Evolutionary conservation across 2,888 invertebrate species (phyloP).

Genomic region (Hemicrepidius hirtus): DNA sequence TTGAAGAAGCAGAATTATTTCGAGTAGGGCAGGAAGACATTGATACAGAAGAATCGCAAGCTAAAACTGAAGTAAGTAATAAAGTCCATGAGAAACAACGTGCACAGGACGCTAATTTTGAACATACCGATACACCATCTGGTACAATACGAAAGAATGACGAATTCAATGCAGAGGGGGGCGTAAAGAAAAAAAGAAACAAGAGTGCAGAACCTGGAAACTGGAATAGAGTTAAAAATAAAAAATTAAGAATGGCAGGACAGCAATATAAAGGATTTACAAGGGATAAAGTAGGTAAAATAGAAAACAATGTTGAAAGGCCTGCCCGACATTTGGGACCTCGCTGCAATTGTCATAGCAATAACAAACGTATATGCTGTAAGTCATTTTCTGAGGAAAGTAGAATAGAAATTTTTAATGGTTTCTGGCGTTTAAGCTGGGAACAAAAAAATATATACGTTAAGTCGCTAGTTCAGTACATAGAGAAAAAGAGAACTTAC

Average conservation of each 20-base stretch:
- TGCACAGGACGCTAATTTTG: background rate
- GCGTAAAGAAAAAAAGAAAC: background rate
- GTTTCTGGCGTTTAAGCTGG: too few species aligned
- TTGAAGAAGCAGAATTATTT: background rate
- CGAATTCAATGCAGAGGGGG: background rate
- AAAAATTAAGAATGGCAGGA: conserved; percentile 1
- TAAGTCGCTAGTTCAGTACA: too few species aligned
- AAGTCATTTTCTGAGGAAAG: too few species aligned
- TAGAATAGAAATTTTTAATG: too few species aligned
- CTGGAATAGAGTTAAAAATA: background rate
- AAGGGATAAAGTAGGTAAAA: background rate
- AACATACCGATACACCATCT: background rate
- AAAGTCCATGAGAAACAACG: background rate
- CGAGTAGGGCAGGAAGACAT: background rate
- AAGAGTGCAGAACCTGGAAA: too few species aligned
- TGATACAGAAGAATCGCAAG: background rate
- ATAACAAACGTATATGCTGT: too few species aligned
- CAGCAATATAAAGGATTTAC: background rate
- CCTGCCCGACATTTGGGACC: too few species aligned
- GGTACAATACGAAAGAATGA: background rate
- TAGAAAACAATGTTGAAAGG: too few species aligned
- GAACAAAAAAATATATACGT: too few species aligned
- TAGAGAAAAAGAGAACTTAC: too few species aligned
- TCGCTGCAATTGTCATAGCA: too few species aligned
- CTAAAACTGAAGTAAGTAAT: background rate